These are phyloP conservation scores for Clusia tigrina DNA, from an alignment of 2,888 invertebrate genomes.

Conservation along the genomic window DNA sequence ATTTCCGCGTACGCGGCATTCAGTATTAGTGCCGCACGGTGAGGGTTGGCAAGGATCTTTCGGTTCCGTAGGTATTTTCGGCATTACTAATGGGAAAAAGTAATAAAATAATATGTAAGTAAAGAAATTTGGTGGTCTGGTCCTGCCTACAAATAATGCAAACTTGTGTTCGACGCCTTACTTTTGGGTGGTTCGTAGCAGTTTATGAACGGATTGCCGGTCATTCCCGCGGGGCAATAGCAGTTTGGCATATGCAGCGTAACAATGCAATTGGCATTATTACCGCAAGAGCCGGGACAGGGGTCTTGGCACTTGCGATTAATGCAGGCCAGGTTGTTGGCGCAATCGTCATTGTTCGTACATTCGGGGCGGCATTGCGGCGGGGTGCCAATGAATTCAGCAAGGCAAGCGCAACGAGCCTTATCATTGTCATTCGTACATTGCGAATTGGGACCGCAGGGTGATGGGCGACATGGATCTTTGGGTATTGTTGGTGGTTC, in stretches of 20 bases:
- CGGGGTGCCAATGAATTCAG: conserved; percentile 76
- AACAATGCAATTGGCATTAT: conserved; percentile 77
- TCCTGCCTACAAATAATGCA: conserved; percentile 47
- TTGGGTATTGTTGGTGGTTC: conserved; percentile 28
- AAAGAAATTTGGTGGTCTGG: conserved; percentile 10
- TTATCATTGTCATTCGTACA: conserved; percentile 71
- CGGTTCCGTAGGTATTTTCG: conserved; percentile 45
- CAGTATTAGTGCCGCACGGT: conserved; percentile 76
- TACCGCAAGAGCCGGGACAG: conserved; percentile 81
- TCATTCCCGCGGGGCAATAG: conserved; percentile 71
- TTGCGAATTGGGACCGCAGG: conserved; percentile 79
- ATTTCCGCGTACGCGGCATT: conserved; percentile 68
- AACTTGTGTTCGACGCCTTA: conserved; percentile 42
- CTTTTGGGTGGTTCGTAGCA: conserved; percentile 64
- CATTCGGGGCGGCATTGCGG: conserved; percentile 79
- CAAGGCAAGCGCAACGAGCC: conserved; percentile 74
- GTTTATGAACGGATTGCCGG: conserved; percentile 78
- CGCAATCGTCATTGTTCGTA: conserved; percentile 75
- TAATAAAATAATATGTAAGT: background rate
- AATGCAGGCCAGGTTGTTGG: conserved; percentile 72
- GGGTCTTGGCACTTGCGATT: conserved; percentile 78
- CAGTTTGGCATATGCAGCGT: conserved; percentile 81
- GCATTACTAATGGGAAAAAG: conserved; percentile 36
- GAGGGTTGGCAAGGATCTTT: conserved; percentile 75
- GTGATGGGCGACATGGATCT: conserved; percentile 77